Evolutionary conservation across 2,113 vertebrate species (phyloP).

Genomic region (Zosterops hypoxanthus): DNA sequence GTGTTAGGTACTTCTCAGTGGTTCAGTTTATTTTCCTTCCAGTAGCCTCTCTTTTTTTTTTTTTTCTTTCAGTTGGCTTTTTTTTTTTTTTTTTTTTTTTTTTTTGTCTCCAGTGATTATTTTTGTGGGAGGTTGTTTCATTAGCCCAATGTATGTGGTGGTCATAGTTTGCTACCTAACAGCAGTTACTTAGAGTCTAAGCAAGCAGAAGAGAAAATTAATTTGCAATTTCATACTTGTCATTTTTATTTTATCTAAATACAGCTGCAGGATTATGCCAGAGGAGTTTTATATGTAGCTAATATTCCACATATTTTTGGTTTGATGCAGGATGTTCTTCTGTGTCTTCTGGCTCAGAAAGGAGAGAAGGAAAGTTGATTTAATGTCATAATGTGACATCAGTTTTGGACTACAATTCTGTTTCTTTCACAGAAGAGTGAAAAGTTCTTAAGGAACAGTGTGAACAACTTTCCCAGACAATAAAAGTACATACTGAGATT

Average conservation of each 20-base stretch:
- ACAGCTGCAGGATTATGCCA: background rate
- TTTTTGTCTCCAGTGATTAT: background rate
- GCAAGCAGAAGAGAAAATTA: background rate
- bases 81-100: background rate
- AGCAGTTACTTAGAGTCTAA: background rate
- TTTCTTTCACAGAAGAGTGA: background rate
- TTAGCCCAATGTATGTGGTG: background rate
- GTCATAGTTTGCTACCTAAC: background rate
- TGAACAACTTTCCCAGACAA: constrained; percentile 8
- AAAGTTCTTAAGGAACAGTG: background rate
- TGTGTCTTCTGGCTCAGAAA: background rate
- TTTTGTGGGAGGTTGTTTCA: background rate
- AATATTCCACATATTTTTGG: background rate
- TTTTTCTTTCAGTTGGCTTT: no score
- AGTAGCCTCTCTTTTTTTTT: background rate
- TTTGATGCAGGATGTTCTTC: background rate
- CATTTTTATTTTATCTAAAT: background rate
- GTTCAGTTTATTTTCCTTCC: background rate
- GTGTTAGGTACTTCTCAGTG: background rate
- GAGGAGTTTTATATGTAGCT: background rate
- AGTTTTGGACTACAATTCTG: background rate
- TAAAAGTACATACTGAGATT: background rate
- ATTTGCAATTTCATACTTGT: background rate
- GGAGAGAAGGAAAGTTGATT: background rate
- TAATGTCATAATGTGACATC: background rate